phyloP scores from a whole-genome alignment of 2,113 vertebrate genomes.

The Phyllostomus discolor region DNA sequence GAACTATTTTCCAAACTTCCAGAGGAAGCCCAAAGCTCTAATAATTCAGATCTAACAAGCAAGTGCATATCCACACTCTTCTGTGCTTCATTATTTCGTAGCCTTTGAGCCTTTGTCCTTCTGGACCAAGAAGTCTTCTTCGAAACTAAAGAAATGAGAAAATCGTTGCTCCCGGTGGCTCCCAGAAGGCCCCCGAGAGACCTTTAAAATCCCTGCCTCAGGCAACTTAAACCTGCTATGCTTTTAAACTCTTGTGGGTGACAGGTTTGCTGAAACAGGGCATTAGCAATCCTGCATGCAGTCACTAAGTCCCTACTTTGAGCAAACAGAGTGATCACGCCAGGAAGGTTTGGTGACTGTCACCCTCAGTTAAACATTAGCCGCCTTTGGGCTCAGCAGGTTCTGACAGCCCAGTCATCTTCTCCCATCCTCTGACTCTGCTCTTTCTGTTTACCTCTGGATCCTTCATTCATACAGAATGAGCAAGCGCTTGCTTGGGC shows the following conservation, averaged over 20 bases:
- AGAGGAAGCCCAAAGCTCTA: neutral
- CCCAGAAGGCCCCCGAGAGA: neutral
- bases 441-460: neutral
- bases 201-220: neutral
- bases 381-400: neutral
- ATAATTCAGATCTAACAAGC: neutral
- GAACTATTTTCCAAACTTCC: neutral
- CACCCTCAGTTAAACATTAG: neutral
- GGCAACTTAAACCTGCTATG: neutral
- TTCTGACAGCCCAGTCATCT: neutral
- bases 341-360: neutral
- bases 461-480: neutral
- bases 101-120: neutral
- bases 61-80: neutral
- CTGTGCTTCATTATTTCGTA: neutral
- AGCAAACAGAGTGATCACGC: neutral
- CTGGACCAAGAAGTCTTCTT: neutral
- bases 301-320: neutral
- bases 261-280: slow-evolving; percentile 2
- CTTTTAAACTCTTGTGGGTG: slow-evolving; percentile 5
- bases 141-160: neutral
- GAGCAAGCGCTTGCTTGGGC: neutral
- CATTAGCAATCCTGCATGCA: neutral
- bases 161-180: neutral
- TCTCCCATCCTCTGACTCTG: neutral